A percentile compares a stretch with the other conserved stretches of the same genome.
Evolutionary conservation across 2,797 vertebrate species (phyloP).

Genomic region (Eutrigla gurnardus): DNA sequence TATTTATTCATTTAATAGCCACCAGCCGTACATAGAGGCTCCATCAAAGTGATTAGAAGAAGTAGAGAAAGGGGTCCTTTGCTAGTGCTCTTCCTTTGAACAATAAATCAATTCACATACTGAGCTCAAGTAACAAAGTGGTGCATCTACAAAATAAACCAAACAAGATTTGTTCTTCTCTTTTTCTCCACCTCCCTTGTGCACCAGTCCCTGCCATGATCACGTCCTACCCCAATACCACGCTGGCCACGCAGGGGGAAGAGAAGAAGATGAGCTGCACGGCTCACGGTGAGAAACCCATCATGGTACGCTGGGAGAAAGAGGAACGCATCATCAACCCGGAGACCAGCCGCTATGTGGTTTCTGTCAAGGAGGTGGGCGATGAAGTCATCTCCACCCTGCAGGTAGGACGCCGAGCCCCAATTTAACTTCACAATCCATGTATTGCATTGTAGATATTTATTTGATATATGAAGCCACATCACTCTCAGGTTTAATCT

Average conservation of each 20-base stretch:
- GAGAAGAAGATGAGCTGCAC: slow-evolving; percentile 99
- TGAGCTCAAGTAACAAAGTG: not conserved
- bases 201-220: slow-evolving; percentile 96
- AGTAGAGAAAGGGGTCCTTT: not conserved
- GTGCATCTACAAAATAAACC: not conserved
- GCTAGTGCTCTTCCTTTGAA: not conserved
- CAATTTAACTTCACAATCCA: not conserved
- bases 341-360: slow-evolving; percentile 96
- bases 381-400: slow-evolving; percentile 97
- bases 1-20: not conserved
- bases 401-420: slow-evolving; percentile 84
- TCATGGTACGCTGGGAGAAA: slow-evolving; percentile 99
- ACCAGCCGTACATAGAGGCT: too few relatives aligned
- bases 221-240: slow-evolving; percentile 97
- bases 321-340: slow-evolving; percentile 98
- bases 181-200: slow-evolving; percentile 3
- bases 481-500: not conserved
- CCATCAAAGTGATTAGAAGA: not conserved
- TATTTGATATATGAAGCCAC: not conserved
- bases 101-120: not conserved
- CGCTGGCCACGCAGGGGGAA: slow-evolving; percentile 95
- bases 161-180: not conserved
- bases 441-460: not conserved
- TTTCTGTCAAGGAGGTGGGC: slow-evolving; percentile 94
- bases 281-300: slow-evolving; percentile 97